Percentiles rank a stretch among this genome's conserved stretches.
Conservation (phyloP, 2,888 invertebrate genomes). For the Thelaira solivaga region DNA sequence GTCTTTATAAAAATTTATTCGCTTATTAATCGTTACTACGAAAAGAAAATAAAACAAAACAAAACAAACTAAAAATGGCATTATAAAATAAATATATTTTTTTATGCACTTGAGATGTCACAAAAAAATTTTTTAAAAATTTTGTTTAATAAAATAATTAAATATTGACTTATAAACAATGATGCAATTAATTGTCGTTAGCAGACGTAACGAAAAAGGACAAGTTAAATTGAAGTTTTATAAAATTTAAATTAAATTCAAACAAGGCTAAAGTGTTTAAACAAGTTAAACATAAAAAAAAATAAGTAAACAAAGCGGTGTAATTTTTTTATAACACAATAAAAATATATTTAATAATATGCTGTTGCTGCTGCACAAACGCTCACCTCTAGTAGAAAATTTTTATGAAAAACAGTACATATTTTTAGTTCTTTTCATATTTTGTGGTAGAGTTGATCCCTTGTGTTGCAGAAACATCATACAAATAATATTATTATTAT, state of each 20-base stretch:
- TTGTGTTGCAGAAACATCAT: no score
- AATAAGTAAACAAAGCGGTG: neutral
- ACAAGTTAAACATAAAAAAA: neutral
- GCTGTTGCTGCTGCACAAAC: no score
- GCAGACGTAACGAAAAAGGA: conserved; percentile 11
- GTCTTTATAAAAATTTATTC: neutral
- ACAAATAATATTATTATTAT: no score
- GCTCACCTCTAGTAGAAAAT: no score
- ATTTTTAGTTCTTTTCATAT: no score
- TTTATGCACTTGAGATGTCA: conserved; percentile 45
- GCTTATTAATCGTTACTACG: no score
- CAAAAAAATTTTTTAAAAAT: conserved; percentile 28
- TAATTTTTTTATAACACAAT: no score
- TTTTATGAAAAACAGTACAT: no score
- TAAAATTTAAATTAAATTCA: conserved; percentile 5
- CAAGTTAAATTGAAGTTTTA: neutral
- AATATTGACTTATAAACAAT: conserved; percentile 23
- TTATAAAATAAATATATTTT: conserved; percentile 20
- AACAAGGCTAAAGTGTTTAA: neutral
- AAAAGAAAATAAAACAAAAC: no score
- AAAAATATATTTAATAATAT: no score
- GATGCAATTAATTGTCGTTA: conserved; percentile 42
- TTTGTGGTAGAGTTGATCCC: no score
- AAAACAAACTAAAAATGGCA: conserved; percentile 8
- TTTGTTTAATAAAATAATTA: neutral